phyloP scores from a whole-genome alignment of 2,113 vertebrate species.

The Gymnorhina tibicen region DNA sequence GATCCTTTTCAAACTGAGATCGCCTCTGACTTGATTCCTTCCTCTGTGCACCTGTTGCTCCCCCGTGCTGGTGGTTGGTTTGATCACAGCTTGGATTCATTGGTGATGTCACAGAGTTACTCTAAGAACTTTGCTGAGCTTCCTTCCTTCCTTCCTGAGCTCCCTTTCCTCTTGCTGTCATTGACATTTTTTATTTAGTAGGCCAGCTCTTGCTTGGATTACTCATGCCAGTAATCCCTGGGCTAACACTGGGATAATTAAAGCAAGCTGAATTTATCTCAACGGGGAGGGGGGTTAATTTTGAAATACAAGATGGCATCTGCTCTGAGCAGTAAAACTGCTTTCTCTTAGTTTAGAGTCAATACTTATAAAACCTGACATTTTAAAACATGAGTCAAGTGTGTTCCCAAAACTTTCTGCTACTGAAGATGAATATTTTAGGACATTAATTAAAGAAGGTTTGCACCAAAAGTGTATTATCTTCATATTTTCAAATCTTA shows the following conservation, averaged over 20 bases:
- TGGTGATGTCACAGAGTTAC: not conserved
- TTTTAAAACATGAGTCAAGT: not conserved
- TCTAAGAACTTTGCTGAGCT: not conserved
- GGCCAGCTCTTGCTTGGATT: not conserved
- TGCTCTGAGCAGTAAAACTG: not conserved
- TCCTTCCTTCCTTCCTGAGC: not conserved
- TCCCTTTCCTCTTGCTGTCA: not conserved
- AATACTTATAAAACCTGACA: not conserved
- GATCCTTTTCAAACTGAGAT: not conserved
- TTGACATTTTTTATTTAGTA: conserved; percentile 1
- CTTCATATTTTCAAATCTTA: not conserved
- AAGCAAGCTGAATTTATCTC: not conserved
- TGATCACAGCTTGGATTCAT: not conserved
- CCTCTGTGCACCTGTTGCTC: not conserved
- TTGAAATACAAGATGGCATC: not conserved
- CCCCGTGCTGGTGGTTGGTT: not conserved
- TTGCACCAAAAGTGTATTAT: not conserved
- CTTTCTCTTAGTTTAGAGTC: not conserved
- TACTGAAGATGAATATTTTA: not conserved
- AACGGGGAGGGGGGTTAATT: not conserved
- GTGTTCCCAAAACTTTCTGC: not conserved
- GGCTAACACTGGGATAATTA: not conserved
- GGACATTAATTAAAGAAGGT: not conserved
- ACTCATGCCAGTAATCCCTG: not conserved
- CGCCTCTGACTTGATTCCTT: not conserved